Evolutionary conservation across 2,888 invertebrate genomes (phyloP), one percentile per base, ranked within the genome.

Genomic region (Neoscelio sp.): DNA sequence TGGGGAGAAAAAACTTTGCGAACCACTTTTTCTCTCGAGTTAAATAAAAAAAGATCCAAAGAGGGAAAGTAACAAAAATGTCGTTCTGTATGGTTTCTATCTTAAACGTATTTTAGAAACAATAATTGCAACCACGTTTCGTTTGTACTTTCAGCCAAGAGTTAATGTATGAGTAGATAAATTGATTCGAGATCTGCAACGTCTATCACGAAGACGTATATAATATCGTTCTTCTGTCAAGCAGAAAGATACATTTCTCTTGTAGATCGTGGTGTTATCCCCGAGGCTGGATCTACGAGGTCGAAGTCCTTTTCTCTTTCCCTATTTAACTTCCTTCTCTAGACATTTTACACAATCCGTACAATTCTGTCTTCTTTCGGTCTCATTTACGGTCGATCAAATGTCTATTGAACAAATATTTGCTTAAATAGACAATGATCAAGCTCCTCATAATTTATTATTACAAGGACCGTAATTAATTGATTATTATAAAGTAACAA

Each of bases 191-290:
- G 65, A 71, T 77, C 65, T 56, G 56, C 40, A 56, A 70, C 64
- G 70, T 71, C 77, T 65, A 77, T 71, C 65, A 77, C 46, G 58
- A 77, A 65, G 65, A 77, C 44, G 71, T 65, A 58, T 71, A 77
- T 77, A 77, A 71, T 52, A 77, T 77, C 60, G 58, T 65, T 67
- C 30, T 18, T 35, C 60, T 71, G 65, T 71, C 65, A 65, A 44
- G 13, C 64, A 44, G 48, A 65, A 65, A 77, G 64, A 76, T 76
- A 62, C 64, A 76, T 77, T 77, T 71, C 70, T 71, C 77, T 70
- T 58, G 35, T 28, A 65, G 65, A 77, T 77, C 70, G 46, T 58
- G 56, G 56, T 50, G 71, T 71, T 77, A 71, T 71, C 70, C 70
- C 33, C 35, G 50, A 44, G 58, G 58, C 52, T 50, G 64, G 33